Base-by-base conservation (phyloP, 1,140 invertebrate genomes). In the Eufriesea mexicana region DNA sequence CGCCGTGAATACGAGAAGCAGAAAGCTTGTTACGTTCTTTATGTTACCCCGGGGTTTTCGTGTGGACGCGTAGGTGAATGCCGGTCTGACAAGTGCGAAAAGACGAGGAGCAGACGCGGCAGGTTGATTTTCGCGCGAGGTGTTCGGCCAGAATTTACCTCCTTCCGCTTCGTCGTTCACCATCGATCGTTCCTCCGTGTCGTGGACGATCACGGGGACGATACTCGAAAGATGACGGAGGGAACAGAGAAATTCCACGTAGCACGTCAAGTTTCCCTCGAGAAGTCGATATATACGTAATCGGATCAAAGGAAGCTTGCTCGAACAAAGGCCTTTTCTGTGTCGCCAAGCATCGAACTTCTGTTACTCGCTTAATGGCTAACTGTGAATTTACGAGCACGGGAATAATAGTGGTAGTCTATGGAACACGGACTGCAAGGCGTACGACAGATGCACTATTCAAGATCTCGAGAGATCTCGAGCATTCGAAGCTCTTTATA, bases 381-480 rank as follows among this genome's bases (percentile, higher is more conserved):
- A 82, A 82, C 61, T 82, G 64, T 45, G 62, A 82, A 76, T 75
- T 76, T 59, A 49, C 66, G 59, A 76, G 79, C 62, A 66, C 51
- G 59, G n/a, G 49, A 18, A 47, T 74, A 73, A 82, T 57, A 81
- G 61, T 7, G 62, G 54, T 51, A n/a, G 79, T 25, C 51, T 35
- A 64, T 47, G 35, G 5, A n/a, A n/a, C n/a, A n/a, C n/a, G n/a
- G n/a, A n/a, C 35, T 35, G 4, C 45, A 51, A 42, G 68, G 28
- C 70, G 35, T 54, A 67, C 79, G 79, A 76, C 72, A 76, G 79
- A 82, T 75, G 81, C 75, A 78, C 74, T 54, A 62, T 66, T 83
- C 62, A 54, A 54, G 66, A 78, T 57, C 23, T 83, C 45, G 47
- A 83, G 81, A 61, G 81, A 77, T 47, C 66, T 70, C 74, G 64